phyloP scores from a whole-genome alignment of 1,140 invertebrate species.

The Calliopsis andreniformis region DNA sequence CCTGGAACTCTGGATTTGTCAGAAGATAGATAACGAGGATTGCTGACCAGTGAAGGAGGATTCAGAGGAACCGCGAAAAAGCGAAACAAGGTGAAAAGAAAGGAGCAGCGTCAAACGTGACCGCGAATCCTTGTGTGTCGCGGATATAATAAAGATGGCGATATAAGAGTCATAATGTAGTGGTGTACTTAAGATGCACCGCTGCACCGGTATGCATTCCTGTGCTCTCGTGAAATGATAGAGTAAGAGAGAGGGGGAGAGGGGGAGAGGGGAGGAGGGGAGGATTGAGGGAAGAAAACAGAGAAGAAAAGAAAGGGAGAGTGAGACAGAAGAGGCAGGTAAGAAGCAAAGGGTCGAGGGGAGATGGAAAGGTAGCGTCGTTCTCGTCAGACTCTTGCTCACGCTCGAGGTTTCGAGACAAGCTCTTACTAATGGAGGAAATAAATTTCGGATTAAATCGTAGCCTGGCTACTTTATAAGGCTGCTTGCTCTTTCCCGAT shows the following conservation, averaged over 20 bases:
- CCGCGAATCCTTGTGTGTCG: conserved; percentile 59
- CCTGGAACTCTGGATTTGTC: not conserved
- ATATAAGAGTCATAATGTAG: conserved; percentile 81
- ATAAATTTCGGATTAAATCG: conserved; percentile 83
- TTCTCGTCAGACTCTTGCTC: conserved; percentile 79
- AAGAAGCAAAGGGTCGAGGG: conserved; percentile 33
- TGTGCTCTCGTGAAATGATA: conserved; percentile 65
- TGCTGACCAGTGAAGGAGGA: conserved; percentile 32
- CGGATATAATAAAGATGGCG: conserved; percentile 80
- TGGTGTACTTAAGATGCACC: conserved; percentile 71
- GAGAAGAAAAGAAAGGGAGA: too few relatives aligned
- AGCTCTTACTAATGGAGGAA: conserved; percentile 82
- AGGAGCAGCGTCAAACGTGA: conserved; percentile 70
- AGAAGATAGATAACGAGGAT: not conserved
- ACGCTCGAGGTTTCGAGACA: conserved; percentile 77
- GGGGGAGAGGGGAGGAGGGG: not conserved
- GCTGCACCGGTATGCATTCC: conserved; percentile 74
- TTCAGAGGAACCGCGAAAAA: conserved; percentile 9
- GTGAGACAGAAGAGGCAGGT: conserved; percentile 47
- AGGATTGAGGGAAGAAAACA: too few relatives aligned
- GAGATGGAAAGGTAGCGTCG: conserved; percentile 63
- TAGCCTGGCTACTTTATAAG: conserved; percentile 81
- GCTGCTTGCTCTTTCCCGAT: conserved; percentile 67
- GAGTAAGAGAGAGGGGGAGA: conserved; percentile 15
- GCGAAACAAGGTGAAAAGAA: conserved; percentile 38